phyloP scores from a whole-genome alignment of 2,113 vertebrate species.

The Melanostigma gelatinosum region DNA sequence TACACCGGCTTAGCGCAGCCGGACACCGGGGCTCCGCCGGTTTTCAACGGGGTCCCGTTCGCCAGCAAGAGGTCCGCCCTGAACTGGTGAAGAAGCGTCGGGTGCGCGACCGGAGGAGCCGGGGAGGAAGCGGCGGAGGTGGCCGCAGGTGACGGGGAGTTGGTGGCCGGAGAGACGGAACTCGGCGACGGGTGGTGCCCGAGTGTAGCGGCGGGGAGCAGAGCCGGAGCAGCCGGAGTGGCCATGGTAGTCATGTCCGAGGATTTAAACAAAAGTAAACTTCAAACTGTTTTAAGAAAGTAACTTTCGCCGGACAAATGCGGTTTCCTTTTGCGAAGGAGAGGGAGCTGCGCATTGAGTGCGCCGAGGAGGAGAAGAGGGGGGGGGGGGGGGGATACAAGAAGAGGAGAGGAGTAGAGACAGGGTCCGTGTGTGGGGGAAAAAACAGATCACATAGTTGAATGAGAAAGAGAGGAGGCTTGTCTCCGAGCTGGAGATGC shows the following conservation, averaged over 20 bases:
- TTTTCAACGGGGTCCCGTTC: constrained; percentile 73
- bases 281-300: constrained; percentile 61
- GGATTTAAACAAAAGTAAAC: constrained; percentile 68
- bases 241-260: constrained; percentile 87
- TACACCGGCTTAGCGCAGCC: constrained; percentile 91
- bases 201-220: constrained; percentile 90
- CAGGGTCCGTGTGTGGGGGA: constrained; percentile 45
- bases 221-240: constrained; percentile 86
- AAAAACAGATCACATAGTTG: constrained; percentile 79
- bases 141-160: constrained; percentile 83
- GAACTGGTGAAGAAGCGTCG: constrained; percentile 86
- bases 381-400: not conserved
- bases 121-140: constrained; percentile 76
- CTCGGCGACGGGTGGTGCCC: constrained; percentile 87
- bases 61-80: constrained; percentile 85
- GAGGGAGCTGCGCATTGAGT: constrained; percentile 53
- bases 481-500: constrained; percentile 77
- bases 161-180: constrained; percentile 87
- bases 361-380: constrained; percentile 26
- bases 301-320: constrained; percentile 53
- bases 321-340: not conserved
- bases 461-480: constrained; percentile 76
- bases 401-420: constrained; percentile 35
- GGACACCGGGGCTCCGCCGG: constrained; percentile 78
- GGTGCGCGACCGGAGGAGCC: constrained; percentile 77